Evolutionary conservation across 1,140 invertebrate genomes (phyloP), one percentile per base, ranked within the genome.

Genomic region (Homalodisca vitripennis): DNA sequence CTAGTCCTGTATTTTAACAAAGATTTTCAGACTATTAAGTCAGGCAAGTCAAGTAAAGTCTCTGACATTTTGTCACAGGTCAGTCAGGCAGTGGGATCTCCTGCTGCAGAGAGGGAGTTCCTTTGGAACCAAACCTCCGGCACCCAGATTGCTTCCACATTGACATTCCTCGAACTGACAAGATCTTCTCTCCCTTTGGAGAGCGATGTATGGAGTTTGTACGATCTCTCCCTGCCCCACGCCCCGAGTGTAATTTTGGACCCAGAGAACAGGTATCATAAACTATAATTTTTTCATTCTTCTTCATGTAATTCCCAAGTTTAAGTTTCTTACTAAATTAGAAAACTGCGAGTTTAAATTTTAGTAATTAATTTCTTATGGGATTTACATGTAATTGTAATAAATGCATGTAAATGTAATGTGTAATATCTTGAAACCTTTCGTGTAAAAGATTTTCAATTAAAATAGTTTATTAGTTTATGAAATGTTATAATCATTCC

Each of bases 111-210:
- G 73, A 76, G 22, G 78, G 79, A 24, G 73, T 75, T 29, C 62
- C 75, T 3, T 74, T 79, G 10, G 70, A 60, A 81, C 80, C 74
- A 78, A 82, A 67, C 80, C 82, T 78, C 72, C 80, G 70, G 74
- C 83, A 77, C 81, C 88, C 47, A 1, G 81, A 82, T 67, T 89
- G 88, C 75, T 89, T 87, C 73, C 86, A 86, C 1, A 88, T 89
- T 64, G 79, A 79, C 47, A 79, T 88, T 0, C 82, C 85, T 14
- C 62, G 74, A 29, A 79, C 83, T 70, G 86, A 88, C 66, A 74
- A 69, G 1, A 73, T 77, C 64, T 78, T 78, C 31, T 66, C 73
- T 1, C 73, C 71, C 3, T 76, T 78, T 48, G 74, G 76, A 0
- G 76, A 79, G 66, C 51, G 77, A 0, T 85, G 82, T 71, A 82